Evolutionary conservation across 2,888 invertebrate species (phyloP).

Genomic region (Empis stercorea): DNA sequence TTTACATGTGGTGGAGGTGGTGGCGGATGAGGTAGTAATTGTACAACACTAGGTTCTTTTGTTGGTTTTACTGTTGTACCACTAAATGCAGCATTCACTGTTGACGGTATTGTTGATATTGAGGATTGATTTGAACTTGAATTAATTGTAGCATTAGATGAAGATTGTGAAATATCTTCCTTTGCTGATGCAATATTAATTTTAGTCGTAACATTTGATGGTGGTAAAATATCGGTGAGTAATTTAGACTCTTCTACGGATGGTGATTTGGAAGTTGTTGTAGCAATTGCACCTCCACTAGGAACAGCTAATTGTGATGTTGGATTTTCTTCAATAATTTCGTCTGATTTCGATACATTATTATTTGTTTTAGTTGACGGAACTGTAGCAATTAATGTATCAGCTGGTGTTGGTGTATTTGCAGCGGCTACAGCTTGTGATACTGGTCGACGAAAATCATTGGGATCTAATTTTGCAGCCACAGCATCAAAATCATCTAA

Average conservation of each 20-base stretch:
- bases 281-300: not conserved
- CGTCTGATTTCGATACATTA: conserved; percentile 34
- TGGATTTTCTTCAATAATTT: conserved; percentile 40
- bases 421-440: conserved; percentile 26
- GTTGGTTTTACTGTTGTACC: conserved; percentile 14
- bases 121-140: not conserved
- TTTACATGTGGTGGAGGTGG: conserved; percentile 33
- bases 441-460: conserved; percentile 37
- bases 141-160: not conserved
- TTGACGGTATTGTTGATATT: conserved; percentile 6
- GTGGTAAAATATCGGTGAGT: not conserved
- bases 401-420: conserved; percentile 15
- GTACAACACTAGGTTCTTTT: conserved; percentile 31
- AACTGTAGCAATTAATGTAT: conserved; percentile 15
- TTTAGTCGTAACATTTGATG: not conserved
- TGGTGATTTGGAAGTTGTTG: not conserved
- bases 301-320: conserved; percentile 8
- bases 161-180: not conserved
- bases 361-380: conserved; percentile 13
- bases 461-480: conserved; percentile 35
- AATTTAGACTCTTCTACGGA: not conserved
- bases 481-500: conserved; percentile 47
- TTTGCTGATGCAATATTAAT: conserved; percentile 11
- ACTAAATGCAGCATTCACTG: conserved; percentile 12
- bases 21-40: conserved; percentile 30